Base-by-base conservation (phyloP, 2,113 vertebrate genomes). In the Synchiropus splendidus region DNA sequence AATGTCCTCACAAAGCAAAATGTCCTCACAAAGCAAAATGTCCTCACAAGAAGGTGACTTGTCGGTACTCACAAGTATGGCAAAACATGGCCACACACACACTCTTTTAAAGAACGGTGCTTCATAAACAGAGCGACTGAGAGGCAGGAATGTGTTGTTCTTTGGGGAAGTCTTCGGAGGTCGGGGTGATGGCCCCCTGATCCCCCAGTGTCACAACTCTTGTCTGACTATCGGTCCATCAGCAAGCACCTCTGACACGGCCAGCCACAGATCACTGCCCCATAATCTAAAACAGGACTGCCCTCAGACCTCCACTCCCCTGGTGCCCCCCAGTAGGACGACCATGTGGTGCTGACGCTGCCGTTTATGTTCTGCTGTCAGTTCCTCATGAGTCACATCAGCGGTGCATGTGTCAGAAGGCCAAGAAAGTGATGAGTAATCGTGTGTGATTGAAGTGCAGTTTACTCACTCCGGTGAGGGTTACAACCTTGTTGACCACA, bases 111-210 rank as follows among this genome's bases (percentile, higher is more conserved):
- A 81, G 69, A 51, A 65, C 60, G 48, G 46, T 17, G 54, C 76
- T 67, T 75, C 48, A 68, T 80, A 75, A 77, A 80, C 69, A 75
- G 63, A 58, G 70, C 33, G 67, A 64, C 62, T 74, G 70, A 65
- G 57, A 67, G 64, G 71, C 49, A 76, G 78, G 75, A 85, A 81
- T 83, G 77, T 77, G 67, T 51, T 56, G 62, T 67, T 71, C 75
- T 58, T 34, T 67, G 61, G 72, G 79, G 72, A 81, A 66, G 73
- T 70, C 51, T 46, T 54, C 65, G 48, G 58, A 46, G 53, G 57
- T 56, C 54, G 67, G 39, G 62, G 66, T 58, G 62, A 51, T 4
- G 14, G 13, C 1, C 1, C 4, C 4, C 21, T 8, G 4, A 27
- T 27, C 47, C 39, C 54, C n/a, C 47, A 39, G 71, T 71, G 77